Evolutionary conservation across 37 sponge, comb jelly and placozoan species (phyloP).

Genomic region (Amphimedon queenslandica): DNA sequence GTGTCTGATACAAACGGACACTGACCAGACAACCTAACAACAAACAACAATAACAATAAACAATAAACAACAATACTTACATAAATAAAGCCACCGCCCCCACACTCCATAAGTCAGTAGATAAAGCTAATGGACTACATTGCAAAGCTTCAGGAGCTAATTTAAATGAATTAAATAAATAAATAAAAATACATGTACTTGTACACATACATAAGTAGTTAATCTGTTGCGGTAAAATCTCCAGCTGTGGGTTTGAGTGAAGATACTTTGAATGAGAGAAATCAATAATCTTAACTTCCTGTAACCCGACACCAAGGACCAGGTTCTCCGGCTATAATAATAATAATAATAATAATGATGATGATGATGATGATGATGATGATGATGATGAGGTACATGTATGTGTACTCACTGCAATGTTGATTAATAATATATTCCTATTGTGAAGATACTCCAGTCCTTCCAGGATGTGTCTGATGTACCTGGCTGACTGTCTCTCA

Average conservation of each 20-base stretch:
- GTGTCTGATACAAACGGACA: slow-evolving; percentile 58
- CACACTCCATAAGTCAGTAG: slow-evolving; percentile 64
- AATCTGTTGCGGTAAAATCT: neutral
- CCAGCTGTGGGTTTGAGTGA: slow-evolving; percentile 30
- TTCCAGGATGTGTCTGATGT: slow-evolving; percentile 29
- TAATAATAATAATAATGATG: neutral
- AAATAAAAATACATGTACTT: neutral
- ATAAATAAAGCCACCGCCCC: slow-evolving; percentile 26
- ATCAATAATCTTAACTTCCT: slow-evolving; percentile 38
- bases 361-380: neutral
- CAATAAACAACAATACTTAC: slow-evolving; percentile 14
- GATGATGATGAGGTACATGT: neutral
- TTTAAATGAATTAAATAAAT: neutral
- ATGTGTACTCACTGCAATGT: slow-evolving; percentile 34
- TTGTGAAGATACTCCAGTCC: slow-evolving; percentile 57
- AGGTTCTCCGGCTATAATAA: slow-evolving; percentile 41
- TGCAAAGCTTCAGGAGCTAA: slow-evolving; percentile 52
- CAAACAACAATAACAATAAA: slow-evolving; percentile 1
- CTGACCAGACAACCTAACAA: slow-evolving; percentile 41
- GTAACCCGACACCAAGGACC: slow-evolving; percentile 10
- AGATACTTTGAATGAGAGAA: slow-evolving; percentile 42
- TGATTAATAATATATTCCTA: slow-evolving; percentile 28
- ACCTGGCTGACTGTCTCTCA: slow-evolving; percentile 25
- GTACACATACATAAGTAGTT: slow-evolving; percentile 6
- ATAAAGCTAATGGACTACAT: slow-evolving; percentile 39